Base-by-base conservation (phyloP, 2,113 vertebrate species). In the Salvelinus fontinalis region DNA sequence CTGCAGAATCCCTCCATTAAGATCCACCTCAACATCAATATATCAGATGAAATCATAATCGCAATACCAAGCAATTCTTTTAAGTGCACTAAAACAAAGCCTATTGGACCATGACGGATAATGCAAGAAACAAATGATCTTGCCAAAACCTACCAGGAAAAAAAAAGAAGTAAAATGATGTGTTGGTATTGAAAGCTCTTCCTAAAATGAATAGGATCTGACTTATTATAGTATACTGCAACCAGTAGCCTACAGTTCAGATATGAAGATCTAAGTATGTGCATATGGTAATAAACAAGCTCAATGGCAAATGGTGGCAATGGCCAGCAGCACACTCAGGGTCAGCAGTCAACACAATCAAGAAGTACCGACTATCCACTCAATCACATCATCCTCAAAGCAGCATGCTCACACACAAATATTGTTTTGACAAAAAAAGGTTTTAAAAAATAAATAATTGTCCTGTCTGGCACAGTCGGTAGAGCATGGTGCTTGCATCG, bases 21-120 rank as follows among this genome's bases (percentile, higher is more conserved):
- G 60, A 29, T 29, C 66, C 44, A 39, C 60, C 31, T 39, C 65
- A 18, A 74, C 65, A 26, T 57, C 62, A 67, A 70, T 65, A 73
- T 16, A 27, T 60, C 72, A 69, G 27, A 67, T 49, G 2, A 20
- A 59, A 39, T n/a, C 31, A 72, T 74, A 62, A 73, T 27, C 64
- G 24, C 34, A 75, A 76, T 66, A 31, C 22, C 39, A 18, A 54
- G 51, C 51, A 54, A 70, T 76, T 73, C 9, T 65, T 16, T 65
- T 67, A 70, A 70, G 65, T 51, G 49, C 74, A 70, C 67, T 26
- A 60, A 79, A 67, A 48, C 51, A 49, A 73, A 69, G 51, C 70
- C 29, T 12, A 73, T 54, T 54, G 16, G 51, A 16, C 51, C 51
- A 54, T 54, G 51, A 16, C 22, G 12, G 11, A 68, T 13, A 65